Conservation (phyloP, 2,797 vertebrate species). For the Gallinago stenura region DNA sequence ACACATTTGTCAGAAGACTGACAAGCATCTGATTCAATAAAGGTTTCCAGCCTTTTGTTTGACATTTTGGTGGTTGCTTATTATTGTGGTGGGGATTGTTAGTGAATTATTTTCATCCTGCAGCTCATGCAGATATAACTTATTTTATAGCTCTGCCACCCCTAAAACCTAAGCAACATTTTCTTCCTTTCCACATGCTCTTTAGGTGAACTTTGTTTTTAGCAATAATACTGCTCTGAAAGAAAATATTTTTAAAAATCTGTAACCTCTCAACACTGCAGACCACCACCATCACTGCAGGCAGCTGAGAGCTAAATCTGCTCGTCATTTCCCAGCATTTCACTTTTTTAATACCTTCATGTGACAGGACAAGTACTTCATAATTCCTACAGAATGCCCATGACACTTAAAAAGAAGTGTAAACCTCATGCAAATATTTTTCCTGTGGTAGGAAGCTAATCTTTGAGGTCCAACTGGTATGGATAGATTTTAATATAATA, state of each 20-base stretch:
- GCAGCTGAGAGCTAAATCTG: neutral
- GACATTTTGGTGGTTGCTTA: constrained; percentile 3
- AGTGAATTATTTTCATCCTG: constrained; percentile 14
- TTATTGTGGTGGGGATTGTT: neutral
- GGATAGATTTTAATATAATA: neutral
- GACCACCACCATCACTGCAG: neutral
- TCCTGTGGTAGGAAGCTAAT: neutral
- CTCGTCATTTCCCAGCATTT: neutral
- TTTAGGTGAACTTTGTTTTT: neutral
- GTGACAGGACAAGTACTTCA: neutral
- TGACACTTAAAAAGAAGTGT: neutral
- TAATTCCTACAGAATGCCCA: neutral
- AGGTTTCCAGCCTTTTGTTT: constrained; percentile 29
- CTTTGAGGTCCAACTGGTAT: neutral
- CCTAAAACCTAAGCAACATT: neutral
- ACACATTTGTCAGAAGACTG: constrained; percentile 9
- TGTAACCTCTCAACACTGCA: neutral
- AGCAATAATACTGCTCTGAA: neutral
- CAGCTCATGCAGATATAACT: neutral
- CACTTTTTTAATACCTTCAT: neutral
- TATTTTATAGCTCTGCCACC: neutral
- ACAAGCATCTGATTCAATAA: constrained; percentile 41
- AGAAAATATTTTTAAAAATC: neutral
- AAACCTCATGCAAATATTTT: neutral
- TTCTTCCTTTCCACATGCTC: neutral